phyloP scores from a whole-genome alignment of 1,140 invertebrate genomes.

The Manduca sexta region DNA sequence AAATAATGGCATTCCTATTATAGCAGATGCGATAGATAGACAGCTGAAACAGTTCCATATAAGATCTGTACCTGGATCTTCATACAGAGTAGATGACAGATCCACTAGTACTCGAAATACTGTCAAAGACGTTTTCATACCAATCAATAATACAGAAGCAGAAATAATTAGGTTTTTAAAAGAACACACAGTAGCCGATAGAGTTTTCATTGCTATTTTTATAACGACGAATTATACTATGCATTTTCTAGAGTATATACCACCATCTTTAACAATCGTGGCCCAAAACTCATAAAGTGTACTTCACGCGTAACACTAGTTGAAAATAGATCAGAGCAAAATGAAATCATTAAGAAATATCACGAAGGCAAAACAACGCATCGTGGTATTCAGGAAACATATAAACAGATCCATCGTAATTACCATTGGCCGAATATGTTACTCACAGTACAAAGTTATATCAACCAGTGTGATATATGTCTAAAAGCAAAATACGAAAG shows the following conservation, averaged over 20 bases:
- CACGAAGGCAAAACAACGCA: neutral
- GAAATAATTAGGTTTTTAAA: constrained; percentile 20
- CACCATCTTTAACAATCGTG: too few species aligned
- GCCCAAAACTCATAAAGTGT: too few species aligned
- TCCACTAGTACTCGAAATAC: neutral
- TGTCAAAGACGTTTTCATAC: constrained; percentile 15
- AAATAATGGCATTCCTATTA: too few species aligned
- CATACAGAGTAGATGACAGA: too few species aligned
- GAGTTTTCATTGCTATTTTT: neutral
- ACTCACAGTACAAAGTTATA: constrained; percentile 22
- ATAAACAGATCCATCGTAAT: constrained; percentile 17
- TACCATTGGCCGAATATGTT: constrained; percentile 52
- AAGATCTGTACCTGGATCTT: too few species aligned
- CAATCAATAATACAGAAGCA: constrained; percentile 8
- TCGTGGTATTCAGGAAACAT: constrained; percentile 1
- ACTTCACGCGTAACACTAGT: too few species aligned
- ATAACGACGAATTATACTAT: too few species aligned
- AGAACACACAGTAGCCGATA: constrained; percentile 15
- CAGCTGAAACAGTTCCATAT: too few species aligned
- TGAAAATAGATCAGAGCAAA: neutral
- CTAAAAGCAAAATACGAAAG: constrained; percentile 30
- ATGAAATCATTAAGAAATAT: neutral
- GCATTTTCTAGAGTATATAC: too few species aligned
- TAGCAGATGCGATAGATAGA: too few species aligned
- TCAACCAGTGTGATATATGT: constrained; percentile 27